Evolutionary conservation across 2,797 vertebrate species (phyloP).

Genomic region (Phalanger gymnotis): DNA sequence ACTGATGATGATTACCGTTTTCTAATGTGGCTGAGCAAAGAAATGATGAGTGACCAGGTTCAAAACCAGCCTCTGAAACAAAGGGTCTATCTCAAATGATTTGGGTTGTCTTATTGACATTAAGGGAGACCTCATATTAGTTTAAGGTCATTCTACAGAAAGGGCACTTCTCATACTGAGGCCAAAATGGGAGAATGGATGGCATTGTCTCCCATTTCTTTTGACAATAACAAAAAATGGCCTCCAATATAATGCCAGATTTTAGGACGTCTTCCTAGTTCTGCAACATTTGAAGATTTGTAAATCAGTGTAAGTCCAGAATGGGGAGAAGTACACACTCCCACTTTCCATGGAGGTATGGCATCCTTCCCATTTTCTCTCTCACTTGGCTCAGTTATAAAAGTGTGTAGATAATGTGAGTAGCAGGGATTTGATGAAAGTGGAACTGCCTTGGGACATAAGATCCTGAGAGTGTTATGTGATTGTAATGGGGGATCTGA

Average conservation of each 20-base stretch:
- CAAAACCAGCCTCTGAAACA: neutral
- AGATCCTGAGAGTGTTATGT: neutral
- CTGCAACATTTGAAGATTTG: constrained; percentile 27
- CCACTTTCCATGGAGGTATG: neutral
- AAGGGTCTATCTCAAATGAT: neutral
- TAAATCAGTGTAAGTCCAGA: constrained; percentile 6
- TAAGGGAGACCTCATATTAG: neutral
- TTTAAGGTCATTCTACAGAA: constrained; percentile 5
- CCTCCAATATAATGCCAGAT: neutral
- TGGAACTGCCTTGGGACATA: neutral
- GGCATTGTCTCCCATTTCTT: neutral
- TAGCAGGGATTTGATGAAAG: neutral
- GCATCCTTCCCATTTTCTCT: constrained; percentile 4
- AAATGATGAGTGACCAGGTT: neutral
- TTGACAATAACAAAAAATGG: constrained; percentile 6
- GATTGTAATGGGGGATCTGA: neutral
- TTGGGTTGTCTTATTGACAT: neutral
- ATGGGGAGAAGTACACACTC: neutral
- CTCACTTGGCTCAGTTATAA: neutral
- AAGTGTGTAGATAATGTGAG: constrained; percentile 22
- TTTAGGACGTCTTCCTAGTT: neutral
- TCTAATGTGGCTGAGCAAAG: neutral
- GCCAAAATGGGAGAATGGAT: constrained; percentile 3
- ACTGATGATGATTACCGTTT: neutral
- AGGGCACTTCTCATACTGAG: neutral